Base-by-base conservation (phyloP, 2,888 invertebrate species). In the Melinaea marsaeus region DNA sequence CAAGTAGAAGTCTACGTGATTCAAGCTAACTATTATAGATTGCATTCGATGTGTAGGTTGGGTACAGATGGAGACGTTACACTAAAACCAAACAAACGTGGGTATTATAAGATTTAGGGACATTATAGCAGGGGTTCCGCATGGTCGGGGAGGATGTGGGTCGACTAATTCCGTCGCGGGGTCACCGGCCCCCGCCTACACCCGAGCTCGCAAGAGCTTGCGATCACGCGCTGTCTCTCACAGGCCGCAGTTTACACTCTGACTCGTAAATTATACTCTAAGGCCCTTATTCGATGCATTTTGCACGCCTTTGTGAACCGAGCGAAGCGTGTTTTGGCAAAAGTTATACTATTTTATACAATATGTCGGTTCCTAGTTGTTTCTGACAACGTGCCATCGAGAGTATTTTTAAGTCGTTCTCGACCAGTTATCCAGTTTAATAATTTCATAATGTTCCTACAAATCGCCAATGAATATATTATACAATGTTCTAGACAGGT, bases 81-180 rank as follows among this genome's bases (percentile, higher is more conserved):
- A 9, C 9, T 9, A 42, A 42, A 42, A 42, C 9, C 42, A 7
- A 42, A 42, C 42, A 32, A 32, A 11, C 32, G 51, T 32, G 32
- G 11, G 32, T 51, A 45, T 45, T 42, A 57, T 46, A 45, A 35
- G 32, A 42, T 46, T 55, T 57, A 54, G 60, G 59, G 60, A 56
- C 46, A 46, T 37, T n/a, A 60, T 66, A 55, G 55, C 56, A 61
- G 61, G 60, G 67, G 67, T 67, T 62, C 58, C 58, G 64, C 37
- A 58, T 60, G 64, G 66, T 68, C 64, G 62, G 71, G 61, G 58
- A 72, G 72, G 80, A 79, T 78, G 79, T 79, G 79, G 83, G 77
- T 74, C 72, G 79, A 80, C 85, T 87, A 86, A 86, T 80, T 86
- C 84, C 78, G 86, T 78, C 76, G 78, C 81, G 85, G 85, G 86